Evolutionary conservation across 2,888 invertebrate genomes (phyloP), one percentile per base, ranked within the genome.

Genomic region (Synanthedon vespiformis): DNA sequence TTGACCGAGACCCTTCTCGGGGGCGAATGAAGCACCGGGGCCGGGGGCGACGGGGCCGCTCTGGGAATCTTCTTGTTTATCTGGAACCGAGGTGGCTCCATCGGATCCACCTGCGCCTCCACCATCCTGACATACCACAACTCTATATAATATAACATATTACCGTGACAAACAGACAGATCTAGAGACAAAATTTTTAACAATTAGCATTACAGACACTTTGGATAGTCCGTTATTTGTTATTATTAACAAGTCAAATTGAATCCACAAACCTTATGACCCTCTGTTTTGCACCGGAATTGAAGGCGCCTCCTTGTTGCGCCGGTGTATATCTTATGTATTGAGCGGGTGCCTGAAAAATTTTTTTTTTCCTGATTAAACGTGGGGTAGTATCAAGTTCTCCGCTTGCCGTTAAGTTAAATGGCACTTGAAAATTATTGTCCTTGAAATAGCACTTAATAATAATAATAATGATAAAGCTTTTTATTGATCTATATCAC

Each of bases 31-130:
- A 99, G 90, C 11, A 99, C 98, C 1, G 99, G 99, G 6, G 99
- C 98, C 14, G 99, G 99, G 0, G 99, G 99, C 0, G 98, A 99
- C 0, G 99, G 99, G 0, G 99, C 99, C 0, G 98, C 98, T 61
- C 98, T 90, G 0, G 99, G 99, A 63, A 99, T 98, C 88, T 99
- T 99, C 77, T 98, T 97, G 83, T 99, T 99, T 54, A 99, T 98
- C 72, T 95, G 95, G 85, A 98, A 99, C 68, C 96, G 94, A 0
- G 99, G 99, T 0, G 99, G 99, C 82, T 99, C 99, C 94, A 99
- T 96, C 0, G 99, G 99, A 88, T 99, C 99, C 57, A 93, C 91
- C 74, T 88, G 88, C 0, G 87, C 88, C 53, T 88, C 88, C 11
- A 88, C 88, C 88, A 88, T 88, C 53, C 88, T 88, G 63, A 0